Base-by-base conservation (phyloP, 2,797 vertebrate genomes). In the Leptatherina wallacei region DNA sequence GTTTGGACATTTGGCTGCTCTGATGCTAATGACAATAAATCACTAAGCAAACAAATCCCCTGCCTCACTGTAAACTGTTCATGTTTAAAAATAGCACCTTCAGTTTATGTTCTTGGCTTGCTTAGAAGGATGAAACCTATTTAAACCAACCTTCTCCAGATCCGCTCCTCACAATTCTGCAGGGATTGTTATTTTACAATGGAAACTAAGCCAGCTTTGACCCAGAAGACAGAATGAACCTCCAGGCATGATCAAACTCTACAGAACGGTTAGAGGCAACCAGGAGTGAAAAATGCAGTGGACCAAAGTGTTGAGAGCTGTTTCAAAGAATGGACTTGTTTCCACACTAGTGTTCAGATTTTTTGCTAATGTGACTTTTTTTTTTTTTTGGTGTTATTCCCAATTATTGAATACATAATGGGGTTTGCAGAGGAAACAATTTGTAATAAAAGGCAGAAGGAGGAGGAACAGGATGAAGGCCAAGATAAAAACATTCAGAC, bases 191-290 rank as follows among this genome's bases (percentile, higher is more conserved):
- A 85, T 85, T 84, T 88, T 82, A 94, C 88, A 93, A 90, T 88
- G 70, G 81, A 85, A 89, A 91, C 83, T 92, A 92, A 93, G 90
- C 86, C 86, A 85, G 82, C 89, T 75, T 86, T 91, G 87, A 91
- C 90, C 87, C 85, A 90, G 88, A 93, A 91, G 89, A 90, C 84
- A 87, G 33, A 91, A 91, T 92, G 90, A 92, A 93, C 89, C 89
- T 84, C 82, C 69, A 83, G 86, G 85, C 77, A 81, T 78, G 47
- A 92, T 89, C 85, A 83, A 91, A 88, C 83, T 79, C 71, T 82
- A 78, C 24, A 76, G 80, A 70, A 56, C 89, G 79, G 85, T 87
- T 78, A 77, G 67, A 87, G 55, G 61, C 80, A 81, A 65, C 63
- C 71, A 75, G 73, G 61, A 75, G 64, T 55, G 78, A 71, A 18